These are phyloP conservation scores for Fissipunctia ypsillon DNA, from an alignment of 2,888 invertebrate species.

Conservation along the genomic window DNA sequence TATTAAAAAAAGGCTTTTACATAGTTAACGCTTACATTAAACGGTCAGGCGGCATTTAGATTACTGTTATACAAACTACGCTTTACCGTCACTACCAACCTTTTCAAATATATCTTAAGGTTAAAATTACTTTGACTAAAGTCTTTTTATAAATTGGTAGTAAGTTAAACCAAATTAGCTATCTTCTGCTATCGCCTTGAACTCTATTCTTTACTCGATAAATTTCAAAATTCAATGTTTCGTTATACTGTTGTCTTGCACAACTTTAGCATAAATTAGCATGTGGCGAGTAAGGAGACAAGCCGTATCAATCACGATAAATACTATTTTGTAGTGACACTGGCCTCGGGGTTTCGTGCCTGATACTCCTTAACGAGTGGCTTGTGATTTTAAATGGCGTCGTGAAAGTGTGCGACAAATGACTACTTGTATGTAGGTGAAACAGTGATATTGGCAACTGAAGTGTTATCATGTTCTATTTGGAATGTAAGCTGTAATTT, in stretches of 20 bases:
- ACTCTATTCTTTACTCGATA: background rate
- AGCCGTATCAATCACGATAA: constrained; percentile 74
- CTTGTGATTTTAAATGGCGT: constrained; percentile 60
- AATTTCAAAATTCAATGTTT: constrained; percentile 8
- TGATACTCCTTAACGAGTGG: constrained; percentile 60
- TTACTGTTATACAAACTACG: constrained; percentile 56
- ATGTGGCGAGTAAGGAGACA: constrained; percentile 70
- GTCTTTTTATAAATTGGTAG: constrained; percentile 23
- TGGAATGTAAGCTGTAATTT: constrained; percentile 5
- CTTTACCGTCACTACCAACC: background rate
- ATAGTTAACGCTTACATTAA: constrained; percentile 68
- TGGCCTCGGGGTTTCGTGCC: constrained; percentile 62
- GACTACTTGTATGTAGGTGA: constrained; percentile 31
- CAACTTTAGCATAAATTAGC: constrained; percentile 70
- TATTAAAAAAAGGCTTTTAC: constrained; percentile 64
- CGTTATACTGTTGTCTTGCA: background rate
- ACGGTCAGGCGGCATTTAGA: constrained; percentile 66
- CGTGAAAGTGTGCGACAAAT: constrained; percentile 60
- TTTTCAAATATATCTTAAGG: background rate
- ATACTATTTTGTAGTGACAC: constrained; percentile 72
- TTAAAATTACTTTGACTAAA: constrained; percentile 7
- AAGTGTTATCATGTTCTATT: constrained; percentile 14
- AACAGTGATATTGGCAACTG: constrained; percentile 33
- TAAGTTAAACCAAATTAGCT: constrained; percentile 34
- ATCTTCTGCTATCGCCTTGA: background rate